Conservation (phyloP, 2,797 vertebrate species). For the Zalophus californianus region DNA sequence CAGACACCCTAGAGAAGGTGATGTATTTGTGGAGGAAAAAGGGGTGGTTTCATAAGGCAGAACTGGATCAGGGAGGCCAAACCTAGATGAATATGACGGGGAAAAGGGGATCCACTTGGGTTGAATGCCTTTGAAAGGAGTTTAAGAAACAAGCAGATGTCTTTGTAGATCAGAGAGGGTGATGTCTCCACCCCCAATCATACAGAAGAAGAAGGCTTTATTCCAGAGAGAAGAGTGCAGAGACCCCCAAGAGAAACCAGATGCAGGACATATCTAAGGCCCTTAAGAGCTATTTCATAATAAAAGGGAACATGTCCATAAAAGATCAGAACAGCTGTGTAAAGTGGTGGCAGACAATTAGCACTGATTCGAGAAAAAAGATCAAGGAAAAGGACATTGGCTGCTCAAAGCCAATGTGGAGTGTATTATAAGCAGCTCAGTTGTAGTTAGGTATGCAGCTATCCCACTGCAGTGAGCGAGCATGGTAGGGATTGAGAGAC, state of each 20-base stretch:
- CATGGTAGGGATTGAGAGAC: accelerated
- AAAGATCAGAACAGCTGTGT: not conserved
- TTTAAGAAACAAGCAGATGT: not conserved
- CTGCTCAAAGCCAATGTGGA: not conserved
- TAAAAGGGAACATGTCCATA: not conserved
- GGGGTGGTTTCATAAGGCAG: accelerated
- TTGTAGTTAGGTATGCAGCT: too few relatives aligned
- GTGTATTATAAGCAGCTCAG: too few relatives aligned
- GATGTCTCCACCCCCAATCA: not conserved
- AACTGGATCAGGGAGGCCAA: not conserved
- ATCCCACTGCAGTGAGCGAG: not conserved
- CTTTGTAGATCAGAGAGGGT: not conserved
- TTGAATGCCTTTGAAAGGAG: not conserved
- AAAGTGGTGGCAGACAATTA: not conserved
- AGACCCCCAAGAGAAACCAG: not conserved
- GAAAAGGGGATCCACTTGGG: too few relatives aligned
- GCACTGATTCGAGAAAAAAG: not conserved
- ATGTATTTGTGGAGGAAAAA: not conserved
- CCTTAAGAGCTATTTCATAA: not conserved
- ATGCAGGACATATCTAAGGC: not conserved
- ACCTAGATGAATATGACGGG: accelerated
- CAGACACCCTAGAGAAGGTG: not conserved
- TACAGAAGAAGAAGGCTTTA: not conserved
- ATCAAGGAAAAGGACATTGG: not conserved
- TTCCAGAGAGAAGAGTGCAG: not conserved